Conservation (phyloP, 2,888 invertebrate genomes). For the Cryptus viduatorius region DNA sequence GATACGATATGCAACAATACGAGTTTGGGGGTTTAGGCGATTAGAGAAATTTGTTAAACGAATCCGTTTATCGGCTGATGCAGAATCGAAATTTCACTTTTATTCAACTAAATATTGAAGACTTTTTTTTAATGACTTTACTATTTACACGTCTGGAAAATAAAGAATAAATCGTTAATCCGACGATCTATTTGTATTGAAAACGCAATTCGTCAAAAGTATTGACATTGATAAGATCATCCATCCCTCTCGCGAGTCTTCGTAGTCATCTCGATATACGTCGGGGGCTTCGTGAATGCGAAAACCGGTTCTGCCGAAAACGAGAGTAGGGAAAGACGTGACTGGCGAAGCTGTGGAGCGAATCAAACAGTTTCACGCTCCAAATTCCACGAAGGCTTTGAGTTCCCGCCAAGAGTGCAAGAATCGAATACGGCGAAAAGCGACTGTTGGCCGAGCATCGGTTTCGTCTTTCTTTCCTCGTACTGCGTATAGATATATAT, state of each 20-base stretch:
- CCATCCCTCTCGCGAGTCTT: neutral
- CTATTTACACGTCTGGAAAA: neutral
- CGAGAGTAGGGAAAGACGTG: constrained; percentile 73
- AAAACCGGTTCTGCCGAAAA: constrained; percentile 36
- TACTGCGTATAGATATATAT: neutral
- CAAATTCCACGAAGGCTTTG: constrained; percentile 75
- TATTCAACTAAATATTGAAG: too few species aligned
- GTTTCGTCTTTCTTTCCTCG: constrained; percentile 19
- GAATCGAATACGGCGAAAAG: constrained; percentile 50
- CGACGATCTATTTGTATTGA: neutral
- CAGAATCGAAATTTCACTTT: too few species aligned
- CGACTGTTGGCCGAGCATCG: constrained; percentile 38
- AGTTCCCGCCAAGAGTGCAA: constrained; percentile 57
- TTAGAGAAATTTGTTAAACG: too few species aligned
- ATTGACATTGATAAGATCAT: neutral
- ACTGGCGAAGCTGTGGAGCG: constrained; percentile 78
- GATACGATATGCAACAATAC: too few species aligned
- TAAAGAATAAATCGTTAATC: neutral
- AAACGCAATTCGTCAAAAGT: neutral
- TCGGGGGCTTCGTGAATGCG: constrained; percentile 1
- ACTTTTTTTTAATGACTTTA: too few species aligned
- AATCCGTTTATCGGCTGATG: too few species aligned
- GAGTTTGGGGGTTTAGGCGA: too few species aligned
- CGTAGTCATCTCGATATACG: neutral
- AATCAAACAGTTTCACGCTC: constrained; percentile 84